Evolutionary conservation across 2,113 vertebrate genomes (phyloP).

Genomic region (Mus pahari): DNA sequence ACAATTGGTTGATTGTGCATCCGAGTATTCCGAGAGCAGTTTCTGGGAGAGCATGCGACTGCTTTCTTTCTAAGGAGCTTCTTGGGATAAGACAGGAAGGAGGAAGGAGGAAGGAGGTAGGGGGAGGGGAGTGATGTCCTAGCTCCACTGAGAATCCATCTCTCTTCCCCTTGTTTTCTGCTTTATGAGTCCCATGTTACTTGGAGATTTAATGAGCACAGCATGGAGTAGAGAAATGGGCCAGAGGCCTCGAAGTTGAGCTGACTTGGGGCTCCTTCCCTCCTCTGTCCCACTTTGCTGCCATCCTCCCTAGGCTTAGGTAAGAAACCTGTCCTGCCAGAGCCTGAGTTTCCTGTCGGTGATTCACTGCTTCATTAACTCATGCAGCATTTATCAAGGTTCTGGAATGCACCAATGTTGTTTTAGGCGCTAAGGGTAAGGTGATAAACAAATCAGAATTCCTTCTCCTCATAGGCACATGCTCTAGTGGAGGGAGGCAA

Average conservation of each 20-base stretch:
- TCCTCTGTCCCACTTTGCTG: constrained; percentile 37
- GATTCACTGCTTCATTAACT: constrained; percentile 46
- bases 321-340: neutral
- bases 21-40: constrained; percentile 71
- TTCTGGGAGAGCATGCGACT: constrained; percentile 65
- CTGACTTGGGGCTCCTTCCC: neutral
- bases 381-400: neutral
- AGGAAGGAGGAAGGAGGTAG: neutral
- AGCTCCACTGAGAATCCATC: constrained; percentile 65
- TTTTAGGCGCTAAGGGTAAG: constrained; percentile 26
- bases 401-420: neutral
- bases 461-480: neutral
- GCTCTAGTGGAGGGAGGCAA: neutral
- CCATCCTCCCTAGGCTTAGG: neutral
- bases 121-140: neutral
- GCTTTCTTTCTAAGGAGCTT: constrained; percentile 72
- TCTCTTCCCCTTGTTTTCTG: constrained; percentile 73
- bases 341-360: neutral
- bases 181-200: constrained; percentile 63
- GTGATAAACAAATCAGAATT: neutral
- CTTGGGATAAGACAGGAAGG: constrained; percentile 60
- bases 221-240: constrained; percentile 34
- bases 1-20: constrained; percentile 82
- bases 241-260: neutral
- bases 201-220: constrained; percentile 48